Evolutionary conservation across 2,888 invertebrate genomes (phyloP), one percentile per base, ranked within the genome.

Genomic region (Malthinus seriepunctatus): DNA sequence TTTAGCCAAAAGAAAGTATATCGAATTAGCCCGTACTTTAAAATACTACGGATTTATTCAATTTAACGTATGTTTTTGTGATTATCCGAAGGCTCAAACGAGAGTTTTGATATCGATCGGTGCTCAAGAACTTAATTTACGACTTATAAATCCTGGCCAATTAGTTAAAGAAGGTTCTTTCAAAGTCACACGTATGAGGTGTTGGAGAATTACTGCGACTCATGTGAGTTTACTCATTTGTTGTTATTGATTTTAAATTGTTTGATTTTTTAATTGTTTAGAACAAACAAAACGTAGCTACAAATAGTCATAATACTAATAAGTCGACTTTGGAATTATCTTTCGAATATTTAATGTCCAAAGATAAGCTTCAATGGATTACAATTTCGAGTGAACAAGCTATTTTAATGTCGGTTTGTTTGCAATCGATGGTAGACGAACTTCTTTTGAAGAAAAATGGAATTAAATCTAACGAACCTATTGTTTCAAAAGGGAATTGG

Each of bases 371-470:
- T 60, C 90, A 94, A 73, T 97, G 97, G 97, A 89, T 98, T 63
- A 95, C 94, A 14, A 86, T 98, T 67, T 84, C 87, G 52, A 96
- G 95, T 67, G 89, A 93, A 65, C 92, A 94, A 80, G 94, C 97
- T 1, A 96, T 97, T 76, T 85, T 98, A 62, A 94, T 99, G 85
- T 97, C 97, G 32, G 91, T 96, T 55, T 95, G 95, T 75, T 83
- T 99, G 56, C 93, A 97, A 83, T 90, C 93, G 5, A 94, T 98
- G 86, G 97, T 98, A 1, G 95, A 97, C 73, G 97, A 98, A 78
- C 81, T 98, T 67, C 82, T 91, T 77, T 81, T 89, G 47, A 90
- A 90, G 76, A 89, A 87, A 72, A 85, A 83, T 71, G 88, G 86
- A 15, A 76, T 80, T 1, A 83, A 82, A 8, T 83, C 71, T 55